phyloP scores from a whole-genome alignment of 2,797 vertebrate species.

The Gymnothorax reevesii region DNA sequence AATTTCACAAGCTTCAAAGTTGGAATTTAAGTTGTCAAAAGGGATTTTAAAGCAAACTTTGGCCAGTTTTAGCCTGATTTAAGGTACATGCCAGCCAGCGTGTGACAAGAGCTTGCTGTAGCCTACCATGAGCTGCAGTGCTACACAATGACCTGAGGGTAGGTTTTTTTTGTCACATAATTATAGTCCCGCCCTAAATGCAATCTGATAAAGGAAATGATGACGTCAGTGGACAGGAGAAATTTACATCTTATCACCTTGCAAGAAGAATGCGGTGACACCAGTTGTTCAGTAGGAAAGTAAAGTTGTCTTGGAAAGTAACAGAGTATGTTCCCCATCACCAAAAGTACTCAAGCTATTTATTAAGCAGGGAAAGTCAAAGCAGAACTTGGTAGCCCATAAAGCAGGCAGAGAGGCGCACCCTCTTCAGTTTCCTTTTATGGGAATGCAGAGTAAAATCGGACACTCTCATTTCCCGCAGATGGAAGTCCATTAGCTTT shows the following conservation, averaged over 20 bases:
- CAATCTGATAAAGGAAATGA: background rate
- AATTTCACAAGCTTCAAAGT: background rate
- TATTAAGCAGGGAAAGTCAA: background rate
- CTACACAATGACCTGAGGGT: background rate
- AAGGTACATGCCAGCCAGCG: background rate
- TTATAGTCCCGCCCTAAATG: background rate
- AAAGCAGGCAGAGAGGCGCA: background rate
- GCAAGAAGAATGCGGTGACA: too few relatives aligned
- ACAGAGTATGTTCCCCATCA: background rate
- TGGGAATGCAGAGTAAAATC: background rate
- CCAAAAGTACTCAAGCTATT: background rate
- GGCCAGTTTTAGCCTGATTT: background rate
- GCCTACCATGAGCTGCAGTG: background rate
- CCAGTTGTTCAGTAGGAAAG: background rate
- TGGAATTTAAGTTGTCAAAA: too few relatives aligned
- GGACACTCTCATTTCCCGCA: background rate
- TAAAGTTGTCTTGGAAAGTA: background rate
- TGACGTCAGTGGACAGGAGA: too few relatives aligned
- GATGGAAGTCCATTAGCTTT: background rate
- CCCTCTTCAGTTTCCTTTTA: background rate
- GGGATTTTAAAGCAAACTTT: too few relatives aligned
- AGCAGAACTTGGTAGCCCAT: background rate
- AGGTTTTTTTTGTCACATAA: background rate
- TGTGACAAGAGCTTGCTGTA: background rate
- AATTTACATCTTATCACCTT: too few relatives aligned